These are phyloP conservation scores for Drosophila koepferae DNA, from an alignment of 2,888 invertebrate species.

Conservation along the genomic window DNA sequence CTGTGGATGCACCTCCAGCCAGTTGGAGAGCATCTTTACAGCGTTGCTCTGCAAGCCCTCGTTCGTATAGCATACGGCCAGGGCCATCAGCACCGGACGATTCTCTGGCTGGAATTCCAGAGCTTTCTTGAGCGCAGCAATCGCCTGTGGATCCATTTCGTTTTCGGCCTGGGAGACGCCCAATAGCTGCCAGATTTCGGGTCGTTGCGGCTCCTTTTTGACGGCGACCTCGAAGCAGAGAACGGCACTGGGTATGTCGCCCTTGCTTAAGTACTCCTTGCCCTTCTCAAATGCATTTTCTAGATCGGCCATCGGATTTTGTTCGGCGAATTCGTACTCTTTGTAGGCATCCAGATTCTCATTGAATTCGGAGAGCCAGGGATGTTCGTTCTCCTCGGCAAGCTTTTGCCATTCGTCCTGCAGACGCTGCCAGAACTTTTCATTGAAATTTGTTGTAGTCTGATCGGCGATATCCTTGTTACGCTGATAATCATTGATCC, in stretches of 20 bases:
- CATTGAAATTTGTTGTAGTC: slow-evolving; percentile 87
- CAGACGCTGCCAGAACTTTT: slow-evolving; percentile 88
- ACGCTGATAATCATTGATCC: slow-evolving; percentile 86
- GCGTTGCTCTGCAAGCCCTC: slow-evolving; percentile 97
- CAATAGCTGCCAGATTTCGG: slow-evolving; percentile 94
- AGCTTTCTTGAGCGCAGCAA: slow-evolving; percentile 95
- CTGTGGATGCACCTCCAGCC: slow-evolving; percentile 92
- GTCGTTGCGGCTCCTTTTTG: slow-evolving; percentile 91
- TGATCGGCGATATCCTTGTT: slow-evolving; percentile 87
- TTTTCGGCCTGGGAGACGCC: slow-evolving; percentile 98
- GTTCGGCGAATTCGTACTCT: slow-evolving; percentile 86
- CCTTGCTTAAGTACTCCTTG: slow-evolving; percentile 91
- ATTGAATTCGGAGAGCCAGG: slow-evolving; percentile 90
- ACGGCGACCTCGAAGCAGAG: slow-evolving; percentile 98
- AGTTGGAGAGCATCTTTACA: slow-evolving; percentile 91
- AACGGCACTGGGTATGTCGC: slow-evolving; percentile 98
- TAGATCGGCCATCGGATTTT: slow-evolving; percentile 93
- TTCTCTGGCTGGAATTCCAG: slow-evolving; percentile 92
- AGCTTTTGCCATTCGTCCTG: slow-evolving; percentile 93
- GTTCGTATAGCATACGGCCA: slow-evolving; percentile 98
- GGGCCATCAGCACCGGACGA: slow-evolving; percentile 93
- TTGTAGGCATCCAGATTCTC: slow-evolving; percentile 88
- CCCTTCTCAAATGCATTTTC: slow-evolving; percentile 94
- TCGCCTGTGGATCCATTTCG: slow-evolving; percentile 97
- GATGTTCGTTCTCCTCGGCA: slow-evolving; percentile 87